Evolutionary conservation across 1,140 invertebrate species (phyloP), one percentile per base, ranked within the genome.

Genomic region (Pseudomyrmex dendroicus): DNA sequence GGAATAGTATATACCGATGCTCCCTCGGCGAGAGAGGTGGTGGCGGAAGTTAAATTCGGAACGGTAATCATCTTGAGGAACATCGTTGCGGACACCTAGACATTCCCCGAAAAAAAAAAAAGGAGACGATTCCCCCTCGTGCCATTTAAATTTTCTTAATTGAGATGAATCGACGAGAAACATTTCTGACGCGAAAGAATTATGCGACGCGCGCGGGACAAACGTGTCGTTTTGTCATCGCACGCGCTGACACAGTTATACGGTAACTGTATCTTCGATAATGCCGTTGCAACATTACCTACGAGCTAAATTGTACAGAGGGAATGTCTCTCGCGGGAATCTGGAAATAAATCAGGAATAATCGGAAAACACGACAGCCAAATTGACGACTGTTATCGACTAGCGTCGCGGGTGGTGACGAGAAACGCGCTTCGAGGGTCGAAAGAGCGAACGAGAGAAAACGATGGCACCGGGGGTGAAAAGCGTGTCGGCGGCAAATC

Each of bases 1-100:
- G 76, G 68, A 62, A 64, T 52, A 64, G 64, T 35, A 35, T 82
- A 15, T 72, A 61, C 77, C 70, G 35, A 12, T 57, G n/a, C 62
- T n/a, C 5, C 54, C 57, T 15, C 59, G 59, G 61, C 20, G 57
- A 87, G 73, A 35, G 35, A 35, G 35, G 35, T 35, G 35, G 20
- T 57, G 66, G 83, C 66, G 84, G 80, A 25, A 78, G 76, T 77
- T 82, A 82, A 84, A 82, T 87, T 88, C 83, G 89, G 90, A 89
- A 86, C 91, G 92, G 92, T 93, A 94, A 94, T 94, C 92, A 92
- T 93, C 92, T 93, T 92, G 92, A 93, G 94, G 89, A 91, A 85
- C 86, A 90, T 91, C 90, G 89, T 91, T 91, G 88, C 89, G 84
- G 90, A 91, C 85, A 89, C 90, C 86, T 82, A 61, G 72, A 72